Evolutionary conservation across 2,888 invertebrate genomes (phyloP).

Genomic region (Agriopis marginaria): DNA sequence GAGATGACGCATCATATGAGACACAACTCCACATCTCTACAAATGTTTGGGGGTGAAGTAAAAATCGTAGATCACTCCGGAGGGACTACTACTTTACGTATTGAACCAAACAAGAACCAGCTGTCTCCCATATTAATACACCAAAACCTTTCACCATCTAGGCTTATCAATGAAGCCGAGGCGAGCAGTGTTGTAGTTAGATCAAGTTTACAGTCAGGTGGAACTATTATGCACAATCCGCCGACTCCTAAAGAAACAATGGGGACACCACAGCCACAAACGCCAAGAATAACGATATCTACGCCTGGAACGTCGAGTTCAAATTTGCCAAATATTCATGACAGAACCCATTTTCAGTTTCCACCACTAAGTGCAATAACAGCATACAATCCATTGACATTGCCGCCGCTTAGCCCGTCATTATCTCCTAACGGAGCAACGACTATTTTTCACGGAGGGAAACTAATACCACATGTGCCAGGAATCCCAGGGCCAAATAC

Average conservation of each 20-base stretch:
- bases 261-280: constrained; percentile 77
- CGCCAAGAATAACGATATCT: constrained; percentile 85
- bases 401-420: constrained; percentile 84
- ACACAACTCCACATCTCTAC: constrained; percentile 83
- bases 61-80: constrained; percentile 90
- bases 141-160: constrained; percentile 80
- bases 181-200: constrained; percentile 91
- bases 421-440: constrained; percentile 86
- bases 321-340: constrained; percentile 83
- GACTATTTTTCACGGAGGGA: constrained; percentile 89
- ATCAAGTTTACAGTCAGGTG: constrained; percentile 93
- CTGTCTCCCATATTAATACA: constrained; percentile 86
- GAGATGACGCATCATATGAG: constrained; percentile 86
- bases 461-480: constrained; percentile 94
- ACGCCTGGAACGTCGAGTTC: constrained; percentile 84
- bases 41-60: constrained; percentile 93
- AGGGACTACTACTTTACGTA: constrained; percentile 89
- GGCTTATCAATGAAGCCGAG: constrained; percentile 77
- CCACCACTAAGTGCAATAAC: constrained; percentile 90
- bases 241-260: constrained; percentile 81
- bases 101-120: constrained; percentile 88
- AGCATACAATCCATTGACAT: constrained; percentile 89
- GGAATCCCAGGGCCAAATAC: constrained; percentile 94
- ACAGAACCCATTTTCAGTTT: constrained; percentile 87
- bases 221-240: constrained; percentile 90